Evolutionary conservation across 2,888 invertebrate genomes (phyloP), one percentile per base, ranked within the genome.

Genomic region (Maniola hyperantus): DNA sequence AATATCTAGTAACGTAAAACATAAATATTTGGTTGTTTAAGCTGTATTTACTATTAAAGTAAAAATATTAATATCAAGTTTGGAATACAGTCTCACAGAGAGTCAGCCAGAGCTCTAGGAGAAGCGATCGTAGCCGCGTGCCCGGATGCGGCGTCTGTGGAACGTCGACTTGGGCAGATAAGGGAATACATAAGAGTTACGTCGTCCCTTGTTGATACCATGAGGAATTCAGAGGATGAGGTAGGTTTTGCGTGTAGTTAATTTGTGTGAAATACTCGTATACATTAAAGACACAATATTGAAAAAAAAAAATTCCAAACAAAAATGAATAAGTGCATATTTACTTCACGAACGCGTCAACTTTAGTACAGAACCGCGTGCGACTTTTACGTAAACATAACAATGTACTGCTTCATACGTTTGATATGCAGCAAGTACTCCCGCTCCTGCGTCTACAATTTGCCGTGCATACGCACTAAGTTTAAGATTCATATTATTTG

Each of bases 151-250:
- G 94, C 93, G 26, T 94, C 95, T 63, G 95, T 96, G 50, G 95
- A 96, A 77, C 94, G 94, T 42, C 93, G 95, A 58, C 88, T 96
- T 18, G 94, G 94, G 68, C 95, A 96, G 84, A 96, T 96, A 71
- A 88, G 95, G 59, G 96, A 96, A 79, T 96, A 96, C 79, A 95
- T 96, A 70, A 92, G 94, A 77, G 94, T 95, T 46, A 96, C 95
- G 6, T 94, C 95, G 34, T 94, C 94, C 1, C 92, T 96, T 71
- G 95, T 96, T 82, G 94, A 95, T 65, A 95, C 94, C 48, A 94
- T 96, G 89, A 93, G 94, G 75, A 94, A 94, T 75, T 94, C 94
- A 11, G 95, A 94, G 77, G 95, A 95, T 84, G 95, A 95, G 90
- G 95, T 95, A 86, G 68, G 79, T 73, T 33, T 8, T 42, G 13